These are phyloP conservation scores for Trididemnum miniatum DNA, from an alignment of 23 tunicate species.

Conservation along the genomic window DNA sequence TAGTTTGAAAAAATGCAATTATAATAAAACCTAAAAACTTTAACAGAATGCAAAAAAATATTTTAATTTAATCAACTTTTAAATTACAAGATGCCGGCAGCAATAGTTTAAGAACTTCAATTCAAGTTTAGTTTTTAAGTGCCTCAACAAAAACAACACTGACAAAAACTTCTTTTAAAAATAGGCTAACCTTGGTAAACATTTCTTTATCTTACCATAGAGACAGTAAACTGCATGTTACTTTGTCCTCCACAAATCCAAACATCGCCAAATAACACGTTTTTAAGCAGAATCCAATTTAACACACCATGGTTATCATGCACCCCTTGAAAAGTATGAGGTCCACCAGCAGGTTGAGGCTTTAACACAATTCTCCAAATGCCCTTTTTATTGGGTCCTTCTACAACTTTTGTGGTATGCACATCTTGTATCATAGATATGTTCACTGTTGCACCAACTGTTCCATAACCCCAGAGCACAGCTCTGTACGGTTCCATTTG, in stretches of 20 bases:
- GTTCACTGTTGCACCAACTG: constrained; percentile 75
- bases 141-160: too few relatives aligned
- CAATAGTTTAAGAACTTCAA: too few relatives aligned
- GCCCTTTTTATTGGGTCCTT: constrained; percentile 59
- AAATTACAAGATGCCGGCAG: too few relatives aligned
- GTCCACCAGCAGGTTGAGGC: constrained; percentile 72
- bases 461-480: constrained; percentile 85
- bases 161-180: neutral
- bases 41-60: too few relatives aligned
- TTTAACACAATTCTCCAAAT: constrained; percentile 59
- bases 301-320: constrained; percentile 71
- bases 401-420: constrained; percentile 62
- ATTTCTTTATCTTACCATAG: constrained; percentile 59
- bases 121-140: too few relatives aligned
- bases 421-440: constrained; percentile 76
- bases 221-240: constrained; percentile 83
- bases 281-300: constrained; percentile 75
- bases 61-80: too few relatives aligned
- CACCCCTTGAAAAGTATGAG: constrained; percentile 64
- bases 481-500: constrained; percentile 75
- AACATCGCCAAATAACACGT: constrained; percentile 86
- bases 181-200: neutral
- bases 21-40: too few relatives aligned
- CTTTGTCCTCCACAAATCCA: constrained; percentile 90
- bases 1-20: too few relatives aligned